Evolutionary conservation across 2,888 invertebrate species (phyloP), one percentile per base, ranked within the genome.

Genomic region (Aleiodes leptofemur): DNA sequence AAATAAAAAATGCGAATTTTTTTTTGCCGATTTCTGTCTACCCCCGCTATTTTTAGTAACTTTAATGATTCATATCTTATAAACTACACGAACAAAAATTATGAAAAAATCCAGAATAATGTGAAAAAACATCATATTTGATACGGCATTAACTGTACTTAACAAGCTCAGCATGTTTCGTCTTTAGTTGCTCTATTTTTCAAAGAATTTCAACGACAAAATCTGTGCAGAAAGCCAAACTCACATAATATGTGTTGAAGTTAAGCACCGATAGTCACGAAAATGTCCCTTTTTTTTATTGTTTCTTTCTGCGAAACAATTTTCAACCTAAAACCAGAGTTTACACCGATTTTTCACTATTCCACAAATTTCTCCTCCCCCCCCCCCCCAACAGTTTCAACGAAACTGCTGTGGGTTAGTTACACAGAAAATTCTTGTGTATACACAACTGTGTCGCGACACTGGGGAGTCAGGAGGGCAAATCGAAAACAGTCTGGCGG

Each of bases 401-500:
- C 31, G 57, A 57, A 57, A 57, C 57, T 56, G 23, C 55, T 57
- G 29, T 23, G 4, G 57, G 4, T 34, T 34, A 34, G 16, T 56
- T 31, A 57, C 29, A 31, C 31, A 11, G 29, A 31, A 57, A 57
- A 57, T 57, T 29, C 29, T 57, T 23, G 51, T 56, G 16, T 51
- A 51, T 13, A 61, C 55, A 55, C 16, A 34, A 61, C 61, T 38
- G 29, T 23, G 53, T 51, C 51, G 23, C 64, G 55, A 50, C 72
- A 55, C 64, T 29, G 38, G 23, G 38, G 43, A 43, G 48, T 48
- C 56, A 53, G 38, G 14, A 51, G 53, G 48, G 48, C 4, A 31
- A 53, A 34, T 57, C n/a, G 57, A 73, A 73, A 69, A 68, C 72
- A 66, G 59, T 66, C 34, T 11, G 43, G 34, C 57, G 31, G 59